A percentile compares a stretch with the other conserved stretches of the same genome.
These are phyloP conservation scores for Hystrix brachyura DNA, from an alignment of 2,113 vertebrate genomes.

Conservation along the genomic window DNA sequence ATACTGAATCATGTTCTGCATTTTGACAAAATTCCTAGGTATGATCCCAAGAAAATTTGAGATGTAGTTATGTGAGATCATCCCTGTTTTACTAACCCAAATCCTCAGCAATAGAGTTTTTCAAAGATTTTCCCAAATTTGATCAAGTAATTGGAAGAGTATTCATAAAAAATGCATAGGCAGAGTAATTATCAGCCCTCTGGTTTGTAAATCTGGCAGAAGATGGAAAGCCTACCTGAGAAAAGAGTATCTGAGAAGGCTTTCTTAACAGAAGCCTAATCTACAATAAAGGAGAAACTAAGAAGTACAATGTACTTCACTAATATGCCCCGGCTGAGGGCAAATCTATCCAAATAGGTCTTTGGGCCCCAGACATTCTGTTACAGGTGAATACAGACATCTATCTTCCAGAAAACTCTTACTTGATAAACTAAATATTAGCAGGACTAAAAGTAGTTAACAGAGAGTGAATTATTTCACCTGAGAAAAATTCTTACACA, in stretches of 20 bases:
- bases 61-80: neutral
- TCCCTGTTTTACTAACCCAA: neutral
- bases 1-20: neutral
- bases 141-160: neutral
- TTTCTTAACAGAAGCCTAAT: constrained; percentile 45
- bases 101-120: neutral
- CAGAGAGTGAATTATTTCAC: constrained; percentile 80
- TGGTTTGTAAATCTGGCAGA: neutral
- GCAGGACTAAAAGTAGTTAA: constrained; percentile 80
- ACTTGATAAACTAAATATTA: constrained; percentile 83
- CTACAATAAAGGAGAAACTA: constrained; percentile 47
- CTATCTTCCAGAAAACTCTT: constrained; percentile 83
- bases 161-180: neutral
- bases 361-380: constrained; percentile 73
- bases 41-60: neutral
- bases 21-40: neutral
- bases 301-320: neutral
- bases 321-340: neutral
- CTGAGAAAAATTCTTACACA: constrained; percentile 81
- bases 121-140: neutral
- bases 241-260: neutral
- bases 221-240: neutral
- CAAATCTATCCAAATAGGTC: constrained; percentile 62
- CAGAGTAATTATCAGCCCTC: neutral
- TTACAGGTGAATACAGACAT: constrained; percentile 72